Conservation (phyloP, 2,113 vertebrate species). For the Xyliphius kryptos region DNA sequence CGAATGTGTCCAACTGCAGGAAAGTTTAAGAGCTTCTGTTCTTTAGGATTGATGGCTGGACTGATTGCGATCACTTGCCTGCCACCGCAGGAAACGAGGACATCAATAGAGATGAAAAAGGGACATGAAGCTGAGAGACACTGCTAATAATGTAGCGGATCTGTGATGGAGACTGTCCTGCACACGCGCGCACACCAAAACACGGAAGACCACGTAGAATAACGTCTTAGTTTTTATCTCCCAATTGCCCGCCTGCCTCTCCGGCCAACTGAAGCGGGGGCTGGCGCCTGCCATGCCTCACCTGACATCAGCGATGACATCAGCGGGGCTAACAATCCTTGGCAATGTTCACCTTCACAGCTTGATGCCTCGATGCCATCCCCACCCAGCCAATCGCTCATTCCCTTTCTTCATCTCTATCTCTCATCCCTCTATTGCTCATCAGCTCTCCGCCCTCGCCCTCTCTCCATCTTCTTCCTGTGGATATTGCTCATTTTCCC, state of each 20-base stretch:
- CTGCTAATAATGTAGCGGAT: conserved; percentile 18
- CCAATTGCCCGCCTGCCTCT: no score
- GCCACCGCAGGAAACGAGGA: conserved; percentile 37
- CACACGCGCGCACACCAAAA: conserved; percentile 3
- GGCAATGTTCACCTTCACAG: conserved; percentile 37
- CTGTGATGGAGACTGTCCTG: neutral
- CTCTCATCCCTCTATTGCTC: conserved; percentile 24
- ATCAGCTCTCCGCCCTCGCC: conserved; percentile 15
- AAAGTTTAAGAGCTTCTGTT: no score
- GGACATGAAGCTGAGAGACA: conserved; percentile 30
- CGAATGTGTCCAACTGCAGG: no score
- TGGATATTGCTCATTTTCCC: conserved; percentile 25
- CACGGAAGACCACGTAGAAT: no score
- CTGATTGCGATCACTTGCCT: conserved; percentile 40
- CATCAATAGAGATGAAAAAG: conserved; percentile 35
- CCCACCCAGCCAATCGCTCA: conserved; percentile 19
- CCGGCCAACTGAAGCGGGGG: conserved; percentile 28
- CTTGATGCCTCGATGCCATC: conserved; percentile 29
- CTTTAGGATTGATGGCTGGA: conserved; percentile 37
- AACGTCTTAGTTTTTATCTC: no score
- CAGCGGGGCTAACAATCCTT: conserved; percentile 37
- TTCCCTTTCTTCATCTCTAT: conserved; percentile 23
- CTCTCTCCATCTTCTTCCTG: conserved; percentile 12
- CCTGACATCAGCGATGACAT: conserved; percentile 40
- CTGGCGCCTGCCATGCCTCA: conserved; percentile 27